These are phyloP conservation scores for Chrysaora quinquecirrha DNA, from an alignment of 30 jellyfish, hydroid and myxozoan genomes.

Conservation along the genomic window DNA sequence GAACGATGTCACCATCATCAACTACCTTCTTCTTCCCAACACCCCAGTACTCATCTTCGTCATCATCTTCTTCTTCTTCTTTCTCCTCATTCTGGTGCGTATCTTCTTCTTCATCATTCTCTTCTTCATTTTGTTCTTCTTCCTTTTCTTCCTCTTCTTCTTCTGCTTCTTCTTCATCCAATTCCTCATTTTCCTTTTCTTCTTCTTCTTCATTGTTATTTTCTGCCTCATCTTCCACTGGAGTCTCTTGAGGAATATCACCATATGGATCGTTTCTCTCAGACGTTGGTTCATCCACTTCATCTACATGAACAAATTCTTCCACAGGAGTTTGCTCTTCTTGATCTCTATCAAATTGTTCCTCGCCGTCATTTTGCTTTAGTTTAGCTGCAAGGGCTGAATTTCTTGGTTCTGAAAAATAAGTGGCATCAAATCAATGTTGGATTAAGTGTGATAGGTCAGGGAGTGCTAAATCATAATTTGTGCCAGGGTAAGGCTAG, in stretches of 20 bases:
- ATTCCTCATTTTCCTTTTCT: slow-evolving; percentile 12
- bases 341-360: background rate
- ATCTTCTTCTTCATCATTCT: background rate
- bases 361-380: slow-evolving; percentile 4
- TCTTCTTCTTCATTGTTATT: background rate
- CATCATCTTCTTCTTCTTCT: background rate
- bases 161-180: slow-evolving; percentile 9
- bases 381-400: background rate
- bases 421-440: background rate
- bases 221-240: slow-evolving; percentile 37
- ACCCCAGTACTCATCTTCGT: slow-evolving; percentile 6
- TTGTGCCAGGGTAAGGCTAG: no score
- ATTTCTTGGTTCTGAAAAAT: background rate
- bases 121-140: slow-evolving; percentile 24
- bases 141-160: slow-evolving; percentile 9
- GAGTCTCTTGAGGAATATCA: no score
- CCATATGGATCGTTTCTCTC: no score
- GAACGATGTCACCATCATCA: slow-evolving; percentile 31
- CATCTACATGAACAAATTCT: background rate
- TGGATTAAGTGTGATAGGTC: no score
- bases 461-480: no score
- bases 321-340: background rate
- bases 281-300: background rate
- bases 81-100: slow-evolving; percentile 6
- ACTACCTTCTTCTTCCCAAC: background rate